Percentiles rank a stretch among this genome's conserved stretches.
These are phyloP conservation scores for Diuraphis noxia DNA, from an alignment of 1,140 invertebrate species.

Conservation along the genomic window DNA sequence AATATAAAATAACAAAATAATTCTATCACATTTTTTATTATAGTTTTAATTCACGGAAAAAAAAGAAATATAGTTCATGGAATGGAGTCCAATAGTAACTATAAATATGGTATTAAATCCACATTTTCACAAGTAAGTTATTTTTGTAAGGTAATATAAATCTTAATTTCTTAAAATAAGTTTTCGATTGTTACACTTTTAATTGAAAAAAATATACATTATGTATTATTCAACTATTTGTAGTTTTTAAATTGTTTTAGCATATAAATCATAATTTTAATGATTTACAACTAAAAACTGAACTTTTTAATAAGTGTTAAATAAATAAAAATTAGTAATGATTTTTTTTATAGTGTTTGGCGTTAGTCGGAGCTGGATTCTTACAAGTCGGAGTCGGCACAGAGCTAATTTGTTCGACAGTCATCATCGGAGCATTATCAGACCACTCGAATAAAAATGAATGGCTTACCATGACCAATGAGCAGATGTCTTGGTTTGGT, in stretches of 20 bases:
- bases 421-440: slow-evolving; percentile 17
- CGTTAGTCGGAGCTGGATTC: slow-evolving; percentile 30
- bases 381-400: slow-evolving; percentile 34
- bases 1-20: not conserved
- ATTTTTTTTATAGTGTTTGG: slow-evolving; percentile 30
- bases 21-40: not conserved
- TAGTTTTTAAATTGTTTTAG: not conserved
- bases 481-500: slow-evolving; percentile 36
- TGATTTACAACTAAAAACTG: not conserved
- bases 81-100: slow-evolving; percentile 18
- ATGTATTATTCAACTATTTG: not conserved
- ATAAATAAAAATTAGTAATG: not conserved
- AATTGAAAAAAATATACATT: not conserved
- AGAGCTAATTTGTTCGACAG: not conserved
- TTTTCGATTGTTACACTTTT: not conserved
- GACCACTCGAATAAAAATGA: not conserved
- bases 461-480: not conserved
- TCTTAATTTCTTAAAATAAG: too few relatives aligned
- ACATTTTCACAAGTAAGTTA: slow-evolving; percentile 47
- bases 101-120: slow-evolving; percentile 40
- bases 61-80: not conserved
- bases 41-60: not conserved
- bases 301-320: not conserved
- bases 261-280: not conserved
- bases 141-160: not conserved